Evolutionary conservation across 1,140 invertebrate genomes (phyloP).

Genomic region (Arion vulgaris): DNA sequence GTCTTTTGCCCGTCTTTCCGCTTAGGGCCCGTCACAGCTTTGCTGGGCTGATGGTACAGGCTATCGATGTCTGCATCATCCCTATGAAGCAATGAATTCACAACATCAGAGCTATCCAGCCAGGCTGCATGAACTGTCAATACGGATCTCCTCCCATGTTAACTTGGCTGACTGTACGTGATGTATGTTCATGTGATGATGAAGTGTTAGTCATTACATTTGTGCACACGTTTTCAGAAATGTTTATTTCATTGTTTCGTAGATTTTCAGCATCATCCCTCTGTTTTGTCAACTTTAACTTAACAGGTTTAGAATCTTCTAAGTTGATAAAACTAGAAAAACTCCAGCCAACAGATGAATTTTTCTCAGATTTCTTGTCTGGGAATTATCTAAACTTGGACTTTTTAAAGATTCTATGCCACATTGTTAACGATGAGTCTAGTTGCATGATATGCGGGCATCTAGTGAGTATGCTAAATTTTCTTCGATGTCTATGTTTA

Average conservation of each 20-base stretch:
- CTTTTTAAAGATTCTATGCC: constrained; percentile 63
- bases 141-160: background rate
- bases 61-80: constrained; percentile 82
- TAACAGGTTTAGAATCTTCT: constrained; percentile 50
- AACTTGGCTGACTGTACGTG: background rate
- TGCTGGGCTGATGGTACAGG: constrained; percentile 92
- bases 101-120: background rate
- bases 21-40: constrained; percentile 94
- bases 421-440: constrained; percentile 78
- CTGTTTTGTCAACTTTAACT: constrained; percentile 43
- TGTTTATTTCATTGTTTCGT: constrained; percentile 33
- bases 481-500: constrained; percentile 83
- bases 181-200: background rate
- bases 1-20: constrained; percentile 91
- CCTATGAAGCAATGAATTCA: constrained; percentile 9
- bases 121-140: background rate
- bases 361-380: constrained; percentile 74
- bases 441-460: constrained; percentile 84
- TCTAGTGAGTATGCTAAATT: constrained; percentile 93
- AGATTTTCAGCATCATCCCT: constrained; percentile 31
- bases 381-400: constrained; percentile 77
- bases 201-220: background rate
- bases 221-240: constrained; percentile 14
- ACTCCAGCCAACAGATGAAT: constrained; percentile 72
- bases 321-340: constrained; percentile 77